Evolutionary conservation across 2,113 vertebrate species (phyloP).

Genomic region (Vulpes ferrilata): DNA sequence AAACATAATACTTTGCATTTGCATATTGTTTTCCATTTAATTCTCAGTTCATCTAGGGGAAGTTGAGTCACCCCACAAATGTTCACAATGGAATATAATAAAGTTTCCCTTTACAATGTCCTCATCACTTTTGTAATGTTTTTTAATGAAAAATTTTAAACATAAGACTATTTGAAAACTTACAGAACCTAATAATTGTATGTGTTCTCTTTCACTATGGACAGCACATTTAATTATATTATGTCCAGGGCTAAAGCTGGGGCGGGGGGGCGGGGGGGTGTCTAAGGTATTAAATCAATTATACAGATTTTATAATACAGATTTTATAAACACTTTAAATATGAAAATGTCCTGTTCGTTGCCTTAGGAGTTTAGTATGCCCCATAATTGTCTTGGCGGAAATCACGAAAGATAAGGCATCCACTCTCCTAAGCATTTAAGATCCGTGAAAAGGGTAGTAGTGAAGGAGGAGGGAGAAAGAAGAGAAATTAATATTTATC

Average conservation of each 20-base stretch:
- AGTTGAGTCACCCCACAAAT: background rate
- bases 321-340: background rate
- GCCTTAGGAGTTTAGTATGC: background rate
- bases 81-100: background rate
- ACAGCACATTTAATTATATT: conserved; percentile 25
- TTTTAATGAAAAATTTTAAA: conserved; percentile 42
- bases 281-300: background rate
- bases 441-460: background rate
- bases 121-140: background rate
- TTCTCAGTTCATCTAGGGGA: background rate
- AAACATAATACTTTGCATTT: conserved; percentile 11
- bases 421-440: conserved; percentile 32
- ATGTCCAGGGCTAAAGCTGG: background rate
- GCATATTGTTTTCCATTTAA: conserved; percentile 18
- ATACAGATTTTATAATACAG: background rate
- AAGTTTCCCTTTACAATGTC: background rate
- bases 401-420: background rate
- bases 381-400: background rate
- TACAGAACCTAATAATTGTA: conserved; percentile 16
- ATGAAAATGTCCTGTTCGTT: background rate
- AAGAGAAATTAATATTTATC: background rate
- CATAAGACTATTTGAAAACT: background rate
- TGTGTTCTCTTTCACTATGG: background rate
- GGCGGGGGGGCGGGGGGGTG: background rate
- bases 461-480: background rate